Conservation (phyloP, 2,888 invertebrate species). For the Trissolcus japonicus region DNA sequence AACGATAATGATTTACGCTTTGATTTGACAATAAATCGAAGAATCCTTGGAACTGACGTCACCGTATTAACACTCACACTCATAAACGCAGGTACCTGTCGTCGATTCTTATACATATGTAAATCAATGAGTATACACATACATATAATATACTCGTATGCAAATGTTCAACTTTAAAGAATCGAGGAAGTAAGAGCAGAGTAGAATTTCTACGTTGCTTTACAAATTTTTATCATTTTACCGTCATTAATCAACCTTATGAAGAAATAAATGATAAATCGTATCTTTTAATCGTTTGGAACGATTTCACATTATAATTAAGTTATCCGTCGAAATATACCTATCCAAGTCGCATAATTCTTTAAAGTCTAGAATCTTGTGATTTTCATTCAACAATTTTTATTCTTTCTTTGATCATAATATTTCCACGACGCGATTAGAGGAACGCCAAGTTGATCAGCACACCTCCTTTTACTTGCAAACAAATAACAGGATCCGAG, state of each 20-base stretch:
- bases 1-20: slow-evolving; percentile 14
- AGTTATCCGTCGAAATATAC: neutral
- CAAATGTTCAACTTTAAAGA: slow-evolving; percentile 26
- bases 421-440: too few species aligned
- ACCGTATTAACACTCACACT: slow-evolving; percentile 9
- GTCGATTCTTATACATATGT: slow-evolving; percentile 29
- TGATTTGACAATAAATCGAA: slow-evolving; percentile 24
- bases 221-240: slow-evolving; percentile 33
- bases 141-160: slow-evolving; percentile 18
- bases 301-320: slow-evolving; percentile 34
- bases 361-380: too few species aligned
- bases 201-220: slow-evolving; percentile 20
- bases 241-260: slow-evolving; percentile 41
- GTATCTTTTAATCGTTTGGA: slow-evolving; percentile 14
- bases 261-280: slow-evolving; percentile 38
- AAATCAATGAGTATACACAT: slow-evolving; percentile 15
- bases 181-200: slow-evolving; percentile 26
- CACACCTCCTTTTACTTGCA: too few species aligned
- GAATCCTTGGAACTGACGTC: slow-evolving; percentile 42
- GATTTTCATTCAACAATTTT: too few species aligned
- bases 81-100: slow-evolving; percentile 20
- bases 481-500: too few species aligned
- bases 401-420: too few species aligned
- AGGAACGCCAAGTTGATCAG: too few species aligned
- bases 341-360: too few species aligned